phyloP scores from a whole-genome alignment of 2,797 vertebrate species.

The Pseudochirops corinnae region DNA sequence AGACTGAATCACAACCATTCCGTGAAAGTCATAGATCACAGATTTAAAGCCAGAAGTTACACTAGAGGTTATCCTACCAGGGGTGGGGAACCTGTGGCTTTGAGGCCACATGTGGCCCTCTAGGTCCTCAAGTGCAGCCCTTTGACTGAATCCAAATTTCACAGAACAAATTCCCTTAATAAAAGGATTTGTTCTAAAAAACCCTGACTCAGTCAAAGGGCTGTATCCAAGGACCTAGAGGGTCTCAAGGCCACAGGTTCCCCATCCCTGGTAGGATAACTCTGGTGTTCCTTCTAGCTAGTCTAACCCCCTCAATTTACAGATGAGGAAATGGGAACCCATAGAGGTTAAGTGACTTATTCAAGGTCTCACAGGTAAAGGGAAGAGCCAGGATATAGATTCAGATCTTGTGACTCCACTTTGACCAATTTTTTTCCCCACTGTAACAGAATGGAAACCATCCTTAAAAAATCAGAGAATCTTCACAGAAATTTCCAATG shows the following conservation, averaged over 20 bases:
- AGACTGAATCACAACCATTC: neutral
- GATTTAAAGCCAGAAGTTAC: neutral
- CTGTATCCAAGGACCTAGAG: too few relatives aligned
- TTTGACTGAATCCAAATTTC: too few relatives aligned
- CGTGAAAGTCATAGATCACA: neutral
- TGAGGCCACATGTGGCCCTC: too few relatives aligned
- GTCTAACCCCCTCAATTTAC: neutral
- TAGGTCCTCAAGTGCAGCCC: too few relatives aligned
- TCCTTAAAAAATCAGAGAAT: neutral
- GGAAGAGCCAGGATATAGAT: neutral
- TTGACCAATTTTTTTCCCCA: neutral
- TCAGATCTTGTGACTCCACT: neutral
- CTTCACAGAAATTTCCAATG: slow-evolving; percentile 12
- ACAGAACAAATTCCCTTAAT: too few relatives aligned
- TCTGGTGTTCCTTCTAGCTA: neutral
- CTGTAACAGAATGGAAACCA: neutral
- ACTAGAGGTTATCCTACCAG: neutral
- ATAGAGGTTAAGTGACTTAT: neutral
- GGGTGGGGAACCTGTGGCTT: too few relatives aligned
- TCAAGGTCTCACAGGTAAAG: neutral
- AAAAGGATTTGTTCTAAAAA: too few relatives aligned
- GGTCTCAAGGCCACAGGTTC: too few relatives aligned
- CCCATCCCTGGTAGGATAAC: too few relatives aligned
- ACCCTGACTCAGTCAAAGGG: too few relatives aligned
- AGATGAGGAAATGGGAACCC: neutral